Percentiles rank a stretch among this genome's conserved stretches.
Evolutionary conservation across 2,888 invertebrate genomes (phyloP).

Genomic region (Drosophila aldrichi): DNA sequence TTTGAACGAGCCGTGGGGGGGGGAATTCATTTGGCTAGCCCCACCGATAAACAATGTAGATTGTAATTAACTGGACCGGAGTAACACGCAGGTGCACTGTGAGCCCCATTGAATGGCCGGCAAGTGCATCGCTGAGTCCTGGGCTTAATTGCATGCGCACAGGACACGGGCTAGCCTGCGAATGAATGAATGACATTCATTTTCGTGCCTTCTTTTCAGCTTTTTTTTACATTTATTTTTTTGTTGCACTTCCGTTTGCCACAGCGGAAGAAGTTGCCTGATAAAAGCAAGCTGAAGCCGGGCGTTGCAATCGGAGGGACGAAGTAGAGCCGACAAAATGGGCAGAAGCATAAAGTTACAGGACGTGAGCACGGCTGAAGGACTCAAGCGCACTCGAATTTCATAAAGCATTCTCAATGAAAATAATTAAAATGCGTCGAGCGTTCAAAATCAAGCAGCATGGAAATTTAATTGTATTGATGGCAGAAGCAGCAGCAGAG

Average conservation of each 20-base stretch:
- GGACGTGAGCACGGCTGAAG: constrained; percentile 24
- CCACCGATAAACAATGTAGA: constrained; percentile 76
- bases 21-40: constrained; percentile 41
- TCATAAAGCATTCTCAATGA: constrained; percentile 77
- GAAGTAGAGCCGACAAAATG: neutral
- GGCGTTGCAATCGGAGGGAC: neutral
- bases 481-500: constrained; percentile 27
- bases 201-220: constrained; percentile 49
- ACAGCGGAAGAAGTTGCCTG: constrained; percentile 63
- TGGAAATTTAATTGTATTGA: constrained; percentile 80
- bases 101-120: constrained; percentile 7
- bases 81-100: constrained; percentile 30
- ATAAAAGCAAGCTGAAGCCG: constrained; percentile 33
- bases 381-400: constrained; percentile 55
- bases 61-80: constrained; percentile 77
- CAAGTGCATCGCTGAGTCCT: constrained; percentile 15
- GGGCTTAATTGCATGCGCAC: constrained; percentile 71
- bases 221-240: constrained; percentile 2
- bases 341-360: constrained; percentile 22
- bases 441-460: constrained; percentile 78
- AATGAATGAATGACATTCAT: constrained; percentile 70
- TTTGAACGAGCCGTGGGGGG: constrained; percentile 39
- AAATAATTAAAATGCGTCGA: constrained; percentile 79
- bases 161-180: constrained; percentile 36
- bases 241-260: constrained; percentile 72